These are phyloP conservation scores for Zaprionus vittiger DNA, from an alignment of 1,140 invertebrate genomes.

Conservation along the genomic window DNA sequence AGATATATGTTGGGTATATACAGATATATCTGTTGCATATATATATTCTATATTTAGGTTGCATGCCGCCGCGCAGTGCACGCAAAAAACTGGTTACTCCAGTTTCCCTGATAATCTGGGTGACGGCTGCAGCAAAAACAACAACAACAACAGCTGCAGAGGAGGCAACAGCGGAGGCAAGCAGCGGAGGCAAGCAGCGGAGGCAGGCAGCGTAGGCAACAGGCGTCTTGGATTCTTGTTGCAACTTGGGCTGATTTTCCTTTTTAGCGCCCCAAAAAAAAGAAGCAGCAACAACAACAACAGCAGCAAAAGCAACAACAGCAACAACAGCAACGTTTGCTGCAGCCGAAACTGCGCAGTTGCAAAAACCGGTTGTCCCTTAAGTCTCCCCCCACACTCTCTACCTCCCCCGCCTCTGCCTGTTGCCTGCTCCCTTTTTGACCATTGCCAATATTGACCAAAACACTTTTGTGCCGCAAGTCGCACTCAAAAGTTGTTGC, in stretches of 20 bases:
- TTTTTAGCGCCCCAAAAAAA: constrained; percentile 69
- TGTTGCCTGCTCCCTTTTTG: constrained; percentile 2
- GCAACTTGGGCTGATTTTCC: constrained; percentile 67
- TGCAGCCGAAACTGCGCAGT: constrained; percentile 62
- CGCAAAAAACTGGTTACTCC: constrained; percentile 78
- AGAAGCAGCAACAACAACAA: constrained; percentile 16
- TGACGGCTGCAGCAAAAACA: constrained; percentile 69
- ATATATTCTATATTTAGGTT: constrained; percentile 80
- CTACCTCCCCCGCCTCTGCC: neutral
- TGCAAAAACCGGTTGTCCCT: constrained; percentile 59
- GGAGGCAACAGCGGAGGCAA: too few relatives aligned
- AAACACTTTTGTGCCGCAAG: constrained; percentile 10
- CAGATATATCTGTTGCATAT: constrained; percentile 11
- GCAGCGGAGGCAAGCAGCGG: too few relatives aligned
- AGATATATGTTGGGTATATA: constrained; percentile 18
- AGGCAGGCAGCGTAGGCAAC: constrained; percentile 9
- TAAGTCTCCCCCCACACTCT: neutral
- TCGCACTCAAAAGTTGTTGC: neutral
- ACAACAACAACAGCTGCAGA: constrained; percentile 28
- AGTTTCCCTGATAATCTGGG: constrained; percentile 83
- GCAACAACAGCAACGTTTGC: constrained; percentile 6
- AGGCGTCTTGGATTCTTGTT: constrained; percentile 55
- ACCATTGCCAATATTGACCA: constrained; percentile 33
- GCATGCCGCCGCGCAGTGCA: constrained; percentile 62
- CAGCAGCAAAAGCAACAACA: neutral